phyloP scores from a whole-genome alignment of 2,888 invertebrate genomes.

The Escarpia spicata region DNA sequence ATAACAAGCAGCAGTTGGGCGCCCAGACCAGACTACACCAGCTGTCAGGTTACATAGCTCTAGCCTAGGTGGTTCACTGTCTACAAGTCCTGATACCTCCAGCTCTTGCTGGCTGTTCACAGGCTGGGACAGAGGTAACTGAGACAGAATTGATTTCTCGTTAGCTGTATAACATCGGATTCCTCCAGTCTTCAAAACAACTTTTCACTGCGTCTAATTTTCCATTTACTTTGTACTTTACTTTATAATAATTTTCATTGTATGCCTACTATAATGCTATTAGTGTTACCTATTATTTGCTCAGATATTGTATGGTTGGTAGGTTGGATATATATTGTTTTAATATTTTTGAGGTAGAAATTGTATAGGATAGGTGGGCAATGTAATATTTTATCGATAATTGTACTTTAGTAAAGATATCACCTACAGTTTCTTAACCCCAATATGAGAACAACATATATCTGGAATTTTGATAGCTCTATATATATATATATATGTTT shows the following conservation, averaged over 20 bases:
- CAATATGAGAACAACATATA: no score
- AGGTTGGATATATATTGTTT: no score
- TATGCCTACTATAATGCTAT: neutral
- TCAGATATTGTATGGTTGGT: no score
- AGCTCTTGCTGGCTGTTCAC: neutral
- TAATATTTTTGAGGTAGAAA: no score
- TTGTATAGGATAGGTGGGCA: no score
- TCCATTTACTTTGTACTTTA: neutral
- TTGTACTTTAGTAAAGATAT: no score
- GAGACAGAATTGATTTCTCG: no score
- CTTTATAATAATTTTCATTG: neutral
- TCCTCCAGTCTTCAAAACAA: neutral
- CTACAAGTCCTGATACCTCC: neutral
- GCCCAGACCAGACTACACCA: neutral
- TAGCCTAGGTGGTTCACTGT: neutral
- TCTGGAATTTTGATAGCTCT: no score
- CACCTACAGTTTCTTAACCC: no score
- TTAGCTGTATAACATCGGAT: neutral
- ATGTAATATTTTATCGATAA: no score
- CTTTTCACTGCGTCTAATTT: neutral
- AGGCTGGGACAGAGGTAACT: neutral
- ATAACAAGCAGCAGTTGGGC: neutral
- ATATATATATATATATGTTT: no score
- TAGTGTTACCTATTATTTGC: neutral
- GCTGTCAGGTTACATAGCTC: neutral